phyloP scores from a whole-genome alignment of 2,113 vertebrate species.

The Myotis brandtii region DNA sequence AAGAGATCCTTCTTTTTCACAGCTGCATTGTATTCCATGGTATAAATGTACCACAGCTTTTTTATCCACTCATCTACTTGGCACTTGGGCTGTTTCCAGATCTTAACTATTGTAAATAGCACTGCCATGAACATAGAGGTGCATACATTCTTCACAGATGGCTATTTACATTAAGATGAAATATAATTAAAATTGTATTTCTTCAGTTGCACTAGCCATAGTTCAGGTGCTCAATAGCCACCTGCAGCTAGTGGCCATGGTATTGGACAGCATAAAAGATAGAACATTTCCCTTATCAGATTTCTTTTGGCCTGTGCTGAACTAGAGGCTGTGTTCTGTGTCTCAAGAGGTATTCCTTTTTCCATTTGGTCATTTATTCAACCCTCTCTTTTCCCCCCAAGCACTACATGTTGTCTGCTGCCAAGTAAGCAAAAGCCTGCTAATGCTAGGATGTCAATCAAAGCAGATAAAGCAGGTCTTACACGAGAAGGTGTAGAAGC shows the following conservation, averaged over 20 bases:
- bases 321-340: not conserved
- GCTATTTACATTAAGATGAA: not conserved
- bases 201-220: not conserved
- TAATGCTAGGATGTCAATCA: conserved; percentile 36
- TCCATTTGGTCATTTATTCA: not conserved
- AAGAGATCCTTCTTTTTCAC: no score
- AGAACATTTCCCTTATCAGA: not conserved
- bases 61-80: no score
- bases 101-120: no score
- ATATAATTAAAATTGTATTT: not conserved
- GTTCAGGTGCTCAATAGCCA: not conserved
- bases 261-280: not conserved
- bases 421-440: not conserved
- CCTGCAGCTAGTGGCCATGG: not conserved
- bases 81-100: no score
- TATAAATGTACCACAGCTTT: no score
- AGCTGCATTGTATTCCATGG: no score
- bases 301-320: not conserved
- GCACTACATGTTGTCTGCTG: not conserved
- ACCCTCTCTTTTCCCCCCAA: not conserved
- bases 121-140: no score
- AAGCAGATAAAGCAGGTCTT: not conserved
- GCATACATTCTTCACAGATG: not conserved
- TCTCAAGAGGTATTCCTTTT: not conserved
- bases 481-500: not conserved